Conservation (phyloP, 2,797 vertebrate species). For the Enoplosus armatus region DNA sequence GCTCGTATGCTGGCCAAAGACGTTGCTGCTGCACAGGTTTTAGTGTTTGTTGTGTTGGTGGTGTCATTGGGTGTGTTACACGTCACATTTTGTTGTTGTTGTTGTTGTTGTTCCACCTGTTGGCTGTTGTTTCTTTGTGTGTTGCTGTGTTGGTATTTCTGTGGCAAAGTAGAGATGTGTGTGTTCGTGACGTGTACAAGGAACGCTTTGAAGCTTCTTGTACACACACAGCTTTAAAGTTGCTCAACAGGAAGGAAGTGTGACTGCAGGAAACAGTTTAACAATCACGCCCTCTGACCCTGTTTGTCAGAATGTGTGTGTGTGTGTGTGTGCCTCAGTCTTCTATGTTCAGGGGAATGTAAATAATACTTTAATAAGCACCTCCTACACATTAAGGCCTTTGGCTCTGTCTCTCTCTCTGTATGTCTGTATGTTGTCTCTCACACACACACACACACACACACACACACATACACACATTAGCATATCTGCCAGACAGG, state of each 20-base stretch:
- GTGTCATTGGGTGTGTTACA: not conserved
- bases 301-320: conserved; percentile 23
- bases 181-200: not conserved
- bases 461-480: conserved; percentile 23
- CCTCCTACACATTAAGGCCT: conserved; percentile 42
- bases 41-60: not conserved
- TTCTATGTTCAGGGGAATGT: conserved; percentile 30
- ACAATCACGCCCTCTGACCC: conserved; percentile 68
- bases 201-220: conserved; percentile 16
- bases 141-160: not conserved
- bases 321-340: not conserved
- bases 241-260: conserved; percentile 79
- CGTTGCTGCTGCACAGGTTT: not conserved
- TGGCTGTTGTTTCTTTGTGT: not conserved
- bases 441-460: conserved; percentile 8
- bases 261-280: conserved; percentile 76
- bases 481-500: conserved; percentile 67
- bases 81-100: not conserved
- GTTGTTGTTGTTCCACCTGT: conserved; percentile 3
- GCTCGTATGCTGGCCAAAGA: not conserved
- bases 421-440: conserved; percentile 26
- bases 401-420: conserved; percentile 18
- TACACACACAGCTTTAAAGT: conserved; percentile 61
- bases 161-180: not conserved
- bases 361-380: conserved; percentile 42